Evolutionary conservation across 1,140 invertebrate species (phyloP).

Genomic region (Tetragonula clypearis): DNA sequence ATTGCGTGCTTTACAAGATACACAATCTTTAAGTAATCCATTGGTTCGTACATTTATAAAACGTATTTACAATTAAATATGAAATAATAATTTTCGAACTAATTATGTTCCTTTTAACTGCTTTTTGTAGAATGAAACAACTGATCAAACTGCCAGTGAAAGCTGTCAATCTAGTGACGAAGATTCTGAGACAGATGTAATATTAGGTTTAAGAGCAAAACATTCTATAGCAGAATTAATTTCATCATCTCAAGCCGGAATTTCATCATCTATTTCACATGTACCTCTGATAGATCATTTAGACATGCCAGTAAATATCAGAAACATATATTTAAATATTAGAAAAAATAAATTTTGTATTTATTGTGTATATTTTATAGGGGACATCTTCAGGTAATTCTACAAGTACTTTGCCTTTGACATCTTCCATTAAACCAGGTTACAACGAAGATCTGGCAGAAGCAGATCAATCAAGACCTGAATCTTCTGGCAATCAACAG

Average conservation of each 20-base stretch:
- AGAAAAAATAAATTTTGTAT: background rate
- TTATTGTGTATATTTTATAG: constrained; percentile 25
- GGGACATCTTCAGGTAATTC: constrained; percentile 48
- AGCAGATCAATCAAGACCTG: constrained; percentile 80
- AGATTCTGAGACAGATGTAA: constrained; percentile 72
- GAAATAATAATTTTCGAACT: constrained; percentile 1
- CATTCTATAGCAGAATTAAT: constrained; percentile 65
- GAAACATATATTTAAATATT: background rate
- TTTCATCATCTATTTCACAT: constrained; percentile 56
- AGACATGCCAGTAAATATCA: constrained; percentile 64
- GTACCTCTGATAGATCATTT: constrained; percentile 63
- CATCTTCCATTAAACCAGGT: constrained; percentile 59
- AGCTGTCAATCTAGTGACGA: constrained; percentile 77
- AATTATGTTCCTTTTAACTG: background rate
- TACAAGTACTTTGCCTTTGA: constrained; percentile 41
- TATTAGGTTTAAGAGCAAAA: constrained; percentile 61
- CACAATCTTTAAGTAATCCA: constrained; percentile 64
- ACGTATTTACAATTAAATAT: constrained; percentile 2
- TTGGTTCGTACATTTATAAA: constrained; percentile 62
- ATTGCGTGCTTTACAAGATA: constrained; percentile 80
- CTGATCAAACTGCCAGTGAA: constrained; percentile 73
- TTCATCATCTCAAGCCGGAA: constrained; percentile 58
- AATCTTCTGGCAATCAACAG: constrained; percentile 71
- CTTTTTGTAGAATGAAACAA: constrained; percentile 70
- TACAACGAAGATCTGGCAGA: constrained; percentile 82